Evolutionary conservation across 2,797 vertebrate species (phyloP).

Genomic region (Tauraco hartlaubi): DNA sequence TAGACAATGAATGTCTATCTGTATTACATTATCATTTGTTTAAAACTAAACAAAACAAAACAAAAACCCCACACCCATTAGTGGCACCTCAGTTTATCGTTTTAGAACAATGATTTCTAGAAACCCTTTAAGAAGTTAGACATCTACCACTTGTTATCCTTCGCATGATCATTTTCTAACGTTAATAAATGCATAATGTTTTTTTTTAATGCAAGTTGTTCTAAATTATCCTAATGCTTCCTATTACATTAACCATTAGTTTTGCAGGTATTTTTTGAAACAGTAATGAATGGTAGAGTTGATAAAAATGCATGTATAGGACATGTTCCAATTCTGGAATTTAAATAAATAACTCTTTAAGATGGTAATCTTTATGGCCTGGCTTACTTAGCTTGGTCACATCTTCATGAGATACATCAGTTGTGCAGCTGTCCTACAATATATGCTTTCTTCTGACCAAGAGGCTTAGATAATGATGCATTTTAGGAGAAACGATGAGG

Average conservation of each 20-base stretch:
- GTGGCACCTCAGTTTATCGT: neutral
- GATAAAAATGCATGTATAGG: neutral
- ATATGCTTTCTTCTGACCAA: neutral
- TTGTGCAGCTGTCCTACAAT: neutral
- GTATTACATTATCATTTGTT: neutral
- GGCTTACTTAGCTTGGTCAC: neutral
- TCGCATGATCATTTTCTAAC: neutral
- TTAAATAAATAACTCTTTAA: neutral
- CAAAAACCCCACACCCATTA: neutral
- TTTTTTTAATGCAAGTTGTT: neutral
- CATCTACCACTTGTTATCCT: rapidly evolving
- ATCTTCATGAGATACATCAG: rapidly evolving
- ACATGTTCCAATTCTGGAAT: neutral
- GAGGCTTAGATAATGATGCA: neutral
- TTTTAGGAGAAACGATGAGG: neutral
- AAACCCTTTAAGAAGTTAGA: neutral
- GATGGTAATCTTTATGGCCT: neutral
- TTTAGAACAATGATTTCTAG: neutral
- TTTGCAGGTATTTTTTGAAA: neutral
- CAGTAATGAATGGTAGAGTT: neutral
- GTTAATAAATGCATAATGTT: neutral
- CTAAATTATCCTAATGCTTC: neutral
- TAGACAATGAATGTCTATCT: neutral
- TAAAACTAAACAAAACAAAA: neutral
- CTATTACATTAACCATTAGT: neutral